phyloP scores from a whole-genome alignment of 2,888 invertebrate species.

The Ennomos erosarius region DNA sequence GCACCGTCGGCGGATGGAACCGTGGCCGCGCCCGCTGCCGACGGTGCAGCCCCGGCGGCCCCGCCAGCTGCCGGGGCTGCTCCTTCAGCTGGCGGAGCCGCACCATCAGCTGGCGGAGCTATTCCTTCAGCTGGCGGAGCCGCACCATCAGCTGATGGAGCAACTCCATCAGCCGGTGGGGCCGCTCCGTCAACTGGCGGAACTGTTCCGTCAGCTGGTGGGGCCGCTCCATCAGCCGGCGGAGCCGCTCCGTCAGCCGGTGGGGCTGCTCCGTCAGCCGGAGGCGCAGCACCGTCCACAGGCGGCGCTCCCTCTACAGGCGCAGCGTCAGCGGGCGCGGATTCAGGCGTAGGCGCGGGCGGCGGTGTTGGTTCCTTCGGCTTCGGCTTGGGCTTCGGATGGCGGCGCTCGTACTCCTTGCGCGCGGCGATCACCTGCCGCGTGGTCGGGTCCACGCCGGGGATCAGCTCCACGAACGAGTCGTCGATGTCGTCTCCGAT shows the following conservation, averaged over 20 bases:
- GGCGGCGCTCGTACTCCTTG: slow-evolving; percentile 61
- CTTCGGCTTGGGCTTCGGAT: slow-evolving; percentile 26
- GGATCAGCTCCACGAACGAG: slow-evolving; percentile 94
- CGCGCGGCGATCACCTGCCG: slow-evolving; percentile 65
- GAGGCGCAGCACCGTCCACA: slow-evolving; percentile 50
- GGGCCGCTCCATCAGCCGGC: slow-evolving; percentile 51
- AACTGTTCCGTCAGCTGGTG: slow-evolving; percentile 54
- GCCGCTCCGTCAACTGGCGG: slow-evolving; percentile 44
- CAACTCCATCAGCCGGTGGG: slow-evolving; percentile 53
- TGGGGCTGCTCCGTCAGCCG: slow-evolving; percentile 48
- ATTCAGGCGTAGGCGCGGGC: slow-evolving; percentile 45
- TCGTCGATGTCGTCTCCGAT: slow-evolving; percentile 97
- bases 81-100: slow-evolving; percentile 47
- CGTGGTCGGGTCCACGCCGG: slow-evolving; percentile 81
- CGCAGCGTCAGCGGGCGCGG: slow-evolving; percentile 33
- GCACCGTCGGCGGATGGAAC: slow-evolving; percentile 52
- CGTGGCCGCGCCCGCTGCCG: slow-evolving; percentile 49
- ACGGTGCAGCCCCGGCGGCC: slow-evolving; percentile 44
- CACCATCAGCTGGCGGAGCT: slow-evolving; percentile 55
- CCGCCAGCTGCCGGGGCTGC: slow-evolving; percentile 52
- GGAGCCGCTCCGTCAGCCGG: slow-evolving; percentile 51
- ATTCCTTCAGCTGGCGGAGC: slow-evolving; percentile 45
- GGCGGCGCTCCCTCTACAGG: slow-evolving; percentile 49
- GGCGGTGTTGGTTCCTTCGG: slow-evolving; percentile 52
- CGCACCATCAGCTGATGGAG: slow-evolving; percentile 41